A percentile compares a stretch with the other conserved stretches of the same genome.
Conservation (phyloP, 2,113 vertebrate species). For the Aplodontia rufa region DNA sequence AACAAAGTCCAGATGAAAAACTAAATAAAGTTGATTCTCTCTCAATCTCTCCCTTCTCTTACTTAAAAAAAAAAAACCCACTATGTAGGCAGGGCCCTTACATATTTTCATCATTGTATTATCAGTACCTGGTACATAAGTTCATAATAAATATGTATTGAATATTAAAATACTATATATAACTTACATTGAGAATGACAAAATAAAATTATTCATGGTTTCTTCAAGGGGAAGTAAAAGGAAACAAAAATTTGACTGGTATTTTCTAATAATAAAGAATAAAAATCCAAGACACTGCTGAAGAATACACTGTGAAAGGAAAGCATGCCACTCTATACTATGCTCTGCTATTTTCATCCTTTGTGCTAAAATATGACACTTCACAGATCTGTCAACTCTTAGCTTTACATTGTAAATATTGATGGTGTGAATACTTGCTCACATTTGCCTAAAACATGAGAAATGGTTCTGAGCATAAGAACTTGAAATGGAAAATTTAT, state of each 20-base stretch:
- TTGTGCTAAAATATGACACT: slow-evolving; percentile 75
- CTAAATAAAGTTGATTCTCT: no score
- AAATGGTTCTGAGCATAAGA: slow-evolving; percentile 53
- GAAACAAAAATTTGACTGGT: slow-evolving; percentile 13
- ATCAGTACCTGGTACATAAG: not conserved
- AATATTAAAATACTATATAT: not conserved
- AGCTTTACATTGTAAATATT: slow-evolving; percentile 79
- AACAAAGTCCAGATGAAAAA: no score
- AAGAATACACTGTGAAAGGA: not conserved
- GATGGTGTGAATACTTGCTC: slow-evolving; percentile 78
- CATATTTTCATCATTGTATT: slow-evolving; percentile 5
- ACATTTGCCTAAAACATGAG: slow-evolving; percentile 75
- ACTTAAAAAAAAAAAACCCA: no score
- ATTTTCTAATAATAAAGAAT: slow-evolving; percentile 29
- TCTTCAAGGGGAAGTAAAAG: slow-evolving; percentile 4
- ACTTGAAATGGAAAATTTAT: slow-evolving; percentile 69
- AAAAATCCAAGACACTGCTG: not conserved
- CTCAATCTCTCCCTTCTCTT: no score
- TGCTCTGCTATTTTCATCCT: slow-evolving; percentile 64
- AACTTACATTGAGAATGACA: not conserved
- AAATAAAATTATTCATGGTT: not conserved
- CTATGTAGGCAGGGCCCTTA: not conserved
- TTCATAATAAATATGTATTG: not conserved
- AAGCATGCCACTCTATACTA: slow-evolving; percentile 36
- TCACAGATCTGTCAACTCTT: slow-evolving; percentile 72